phyloP scores from a whole-genome alignment of 1,140 invertebrate species.

The Eupeodes corollae region DNA sequence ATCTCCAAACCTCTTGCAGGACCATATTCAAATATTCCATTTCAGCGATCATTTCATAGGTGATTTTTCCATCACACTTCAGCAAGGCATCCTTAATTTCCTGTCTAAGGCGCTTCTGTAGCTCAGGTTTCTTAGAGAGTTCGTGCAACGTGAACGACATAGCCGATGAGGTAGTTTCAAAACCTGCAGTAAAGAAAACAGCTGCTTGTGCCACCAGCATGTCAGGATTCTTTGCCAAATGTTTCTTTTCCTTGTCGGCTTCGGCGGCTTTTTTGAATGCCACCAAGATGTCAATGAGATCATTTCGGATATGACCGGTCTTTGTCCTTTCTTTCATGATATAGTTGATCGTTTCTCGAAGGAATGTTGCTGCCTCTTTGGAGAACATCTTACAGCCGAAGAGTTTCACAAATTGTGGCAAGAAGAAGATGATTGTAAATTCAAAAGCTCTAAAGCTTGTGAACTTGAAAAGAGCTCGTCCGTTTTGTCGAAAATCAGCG shows the following conservation, averaged over 20 bases:
- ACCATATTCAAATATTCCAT: slow-evolving; percentile 52
- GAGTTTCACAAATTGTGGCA: slow-evolving; percentile 27
- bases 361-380: slow-evolving; percentile 18
- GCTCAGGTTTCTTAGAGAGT: slow-evolving; percentile 53
- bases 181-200: slow-evolving; percentile 61
- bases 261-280: slow-evolving; percentile 26
- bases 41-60: slow-evolving; percentile 49
- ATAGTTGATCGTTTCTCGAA: slow-evolving; percentile 27
- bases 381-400: slow-evolving; percentile 20
- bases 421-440: slow-evolving; percentile 38
- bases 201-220: slow-evolving; percentile 53
- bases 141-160: slow-evolving; percentile 55
- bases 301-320: slow-evolving; percentile 23
- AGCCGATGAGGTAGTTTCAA: slow-evolving; percentile 63
- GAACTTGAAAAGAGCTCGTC: slow-evolving; percentile 39
- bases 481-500: slow-evolving; percentile 36
- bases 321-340: slow-evolving; percentile 31
- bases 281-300: slow-evolving; percentile 40
- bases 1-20: slow-evolving; percentile 38
- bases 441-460: slow-evolving; percentile 40
- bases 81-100: slow-evolving; percentile 48
- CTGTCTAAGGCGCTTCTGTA: slow-evolving; percentile 49
- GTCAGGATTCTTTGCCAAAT: slow-evolving; percentile 33
- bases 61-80: slow-evolving; percentile 40
- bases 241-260: slow-evolving; percentile 12